Evolutionary conservation across 2,113 vertebrate genomes (phyloP).

Genomic region (Trogon melanurus): DNA sequence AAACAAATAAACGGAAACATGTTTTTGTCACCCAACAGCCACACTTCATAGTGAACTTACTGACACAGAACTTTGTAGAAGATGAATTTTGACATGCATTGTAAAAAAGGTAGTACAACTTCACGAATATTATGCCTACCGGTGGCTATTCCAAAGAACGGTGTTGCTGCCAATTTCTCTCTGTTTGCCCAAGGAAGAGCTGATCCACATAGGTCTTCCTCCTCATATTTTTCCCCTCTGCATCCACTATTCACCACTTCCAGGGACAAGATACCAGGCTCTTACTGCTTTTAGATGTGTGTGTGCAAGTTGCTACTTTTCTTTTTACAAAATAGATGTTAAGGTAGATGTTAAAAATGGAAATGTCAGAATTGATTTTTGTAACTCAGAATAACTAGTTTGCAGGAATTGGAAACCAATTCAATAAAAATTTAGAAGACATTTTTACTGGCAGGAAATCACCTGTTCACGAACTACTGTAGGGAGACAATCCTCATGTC

Average conservation of each 20-base stretch:
- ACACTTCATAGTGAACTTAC: neutral
- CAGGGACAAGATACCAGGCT: neutral
- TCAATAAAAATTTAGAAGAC: slow-evolving; percentile 62
- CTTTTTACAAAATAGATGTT: slow-evolving; percentile 3
- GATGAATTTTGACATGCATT: neutral
- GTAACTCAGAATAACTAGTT: slow-evolving; percentile 28
- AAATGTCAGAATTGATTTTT: slow-evolving; percentile 54
- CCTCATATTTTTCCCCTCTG: neutral
- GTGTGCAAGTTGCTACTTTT: neutral
- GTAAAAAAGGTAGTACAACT: neutral
- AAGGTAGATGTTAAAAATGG: slow-evolving; percentile 47
- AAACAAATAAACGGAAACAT: neutral
- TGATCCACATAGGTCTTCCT: neutral
- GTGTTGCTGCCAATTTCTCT: neutral
- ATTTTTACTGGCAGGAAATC: slow-evolving; percentile 72
- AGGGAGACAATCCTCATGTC: slow-evolving; percentile 60
- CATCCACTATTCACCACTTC: neutral
- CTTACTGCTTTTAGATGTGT: neutral
- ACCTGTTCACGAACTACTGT: slow-evolving; percentile 45
- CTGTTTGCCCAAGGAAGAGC: neutral
- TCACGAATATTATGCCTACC: neutral
- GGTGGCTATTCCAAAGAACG: neutral
- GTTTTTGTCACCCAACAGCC: neutral
- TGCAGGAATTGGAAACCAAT: slow-evolving; percentile 50
- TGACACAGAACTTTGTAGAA: neutral